Percentiles rank a stretch among this genome's conserved stretches.
Evolutionary conservation across 2,113 vertebrate species (phyloP).

Genomic region (Lontra canadensis): DNA sequence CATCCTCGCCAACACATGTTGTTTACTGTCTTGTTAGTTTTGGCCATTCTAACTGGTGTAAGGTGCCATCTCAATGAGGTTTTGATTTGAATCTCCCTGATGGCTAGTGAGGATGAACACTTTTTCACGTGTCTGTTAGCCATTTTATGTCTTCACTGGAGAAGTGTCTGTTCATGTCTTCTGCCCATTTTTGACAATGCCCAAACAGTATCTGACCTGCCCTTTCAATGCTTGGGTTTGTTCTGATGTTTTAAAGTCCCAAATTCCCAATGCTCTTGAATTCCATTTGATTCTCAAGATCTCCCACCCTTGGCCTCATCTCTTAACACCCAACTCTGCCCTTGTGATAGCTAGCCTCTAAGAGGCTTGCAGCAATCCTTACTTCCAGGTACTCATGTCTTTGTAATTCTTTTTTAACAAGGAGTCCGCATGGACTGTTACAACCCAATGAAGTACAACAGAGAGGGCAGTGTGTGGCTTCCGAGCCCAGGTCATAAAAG

Average conservation of each 20-base stretch:
- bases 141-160: too few species aligned
- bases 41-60: too few species aligned
- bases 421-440: neutral
- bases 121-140: too few species aligned
- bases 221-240: neutral
- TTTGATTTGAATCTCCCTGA: too few species aligned
- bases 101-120: too few species aligned
- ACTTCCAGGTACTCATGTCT: neutral
- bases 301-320: neutral
- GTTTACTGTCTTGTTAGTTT: too few species aligned
- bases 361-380: neutral
- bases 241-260: neutral
- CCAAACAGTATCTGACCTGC: neutral
- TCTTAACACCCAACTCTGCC: neutral
- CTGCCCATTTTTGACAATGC: too few species aligned
- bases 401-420: neutral
- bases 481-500: neutral
- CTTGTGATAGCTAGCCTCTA: neutral
- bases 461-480: neutral
- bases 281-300: neutral
- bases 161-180: too few species aligned
- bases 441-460: neutral
- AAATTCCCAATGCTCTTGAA: neutral
- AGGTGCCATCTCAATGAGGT: too few species aligned
- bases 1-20: too few species aligned